Percentiles rank a stretch among this genome's conserved stretches.
phyloP scores from a whole-genome alignment of 92 coral and sea anemone species.

The Metridium senile region DNA sequence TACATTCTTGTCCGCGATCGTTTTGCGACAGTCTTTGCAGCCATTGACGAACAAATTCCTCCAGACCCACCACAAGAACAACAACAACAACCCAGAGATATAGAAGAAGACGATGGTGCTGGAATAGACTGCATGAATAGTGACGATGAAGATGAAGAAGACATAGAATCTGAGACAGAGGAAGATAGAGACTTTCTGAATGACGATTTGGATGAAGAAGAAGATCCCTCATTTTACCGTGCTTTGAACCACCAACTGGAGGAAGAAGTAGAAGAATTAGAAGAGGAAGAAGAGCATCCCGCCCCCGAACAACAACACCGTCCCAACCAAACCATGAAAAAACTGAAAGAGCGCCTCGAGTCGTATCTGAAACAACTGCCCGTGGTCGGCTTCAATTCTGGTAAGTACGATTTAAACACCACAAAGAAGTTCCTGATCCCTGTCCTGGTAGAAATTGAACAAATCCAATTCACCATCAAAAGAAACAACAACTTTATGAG shows the following conservation, averaged over 20 bases:
- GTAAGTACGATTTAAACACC: constrained; percentile 51
- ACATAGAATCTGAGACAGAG: constrained; percentile 21
- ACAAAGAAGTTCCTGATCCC: constrained; percentile 37
- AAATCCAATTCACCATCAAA: constrained; percentile 44
- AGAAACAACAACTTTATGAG: constrained; percentile 48
- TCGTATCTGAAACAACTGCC: constrained; percentile 45
- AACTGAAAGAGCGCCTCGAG: constrained; percentile 18
- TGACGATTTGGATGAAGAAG: constrained; percentile 21
- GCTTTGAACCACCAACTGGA: constrained; percentile 24
- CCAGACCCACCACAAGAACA: no score
- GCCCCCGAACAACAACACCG: no score
- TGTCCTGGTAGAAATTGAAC: constrained; percentile 30
- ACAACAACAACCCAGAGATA: no score
- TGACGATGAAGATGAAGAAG: constrained; percentile 42
- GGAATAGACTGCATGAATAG: constrained; percentile 16
- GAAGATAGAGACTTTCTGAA: constrained; percentile 26
- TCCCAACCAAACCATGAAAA: no score
- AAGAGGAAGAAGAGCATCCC: no score
- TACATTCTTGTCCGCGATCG: no score
- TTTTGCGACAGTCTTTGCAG: neutral
- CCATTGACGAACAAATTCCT: constrained; percentile 11
- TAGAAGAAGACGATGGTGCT: neutral
- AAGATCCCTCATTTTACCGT: constrained; percentile 26
- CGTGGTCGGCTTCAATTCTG: constrained; percentile 44
- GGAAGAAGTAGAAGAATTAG: neutral